A percentile compares a stretch with the other conserved stretches of the same genome.
Evolutionary conservation across 2,797 vertebrate species (phyloP).

Genomic region (Falco rusticolus): DNA sequence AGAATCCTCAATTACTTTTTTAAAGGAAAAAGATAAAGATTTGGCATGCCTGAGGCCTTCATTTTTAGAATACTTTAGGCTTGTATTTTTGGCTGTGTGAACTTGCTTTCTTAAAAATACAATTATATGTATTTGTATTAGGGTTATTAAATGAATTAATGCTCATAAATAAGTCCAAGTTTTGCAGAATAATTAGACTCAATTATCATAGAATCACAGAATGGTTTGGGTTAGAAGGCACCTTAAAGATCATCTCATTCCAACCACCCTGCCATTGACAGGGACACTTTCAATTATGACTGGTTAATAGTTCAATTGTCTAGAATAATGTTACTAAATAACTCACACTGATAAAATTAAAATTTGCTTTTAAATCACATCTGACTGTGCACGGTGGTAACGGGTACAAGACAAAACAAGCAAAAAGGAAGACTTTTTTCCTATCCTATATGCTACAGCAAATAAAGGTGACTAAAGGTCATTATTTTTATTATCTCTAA

Average conservation of each 20-base stretch:
- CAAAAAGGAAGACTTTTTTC: not conserved
- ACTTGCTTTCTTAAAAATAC: not conserved
- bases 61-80: not conserved
- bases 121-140: not conserved
- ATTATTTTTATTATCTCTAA: not conserved
- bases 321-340: not conserved
- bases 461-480: not conserved
- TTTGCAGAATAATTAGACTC: conserved; percentile 20
- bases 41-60: not conserved
- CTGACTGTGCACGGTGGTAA: not conserved
- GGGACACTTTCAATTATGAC: not conserved
- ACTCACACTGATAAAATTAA: not conserved
- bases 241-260: too few relatives aligned
- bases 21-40: not conserved
- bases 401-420: not conserved
- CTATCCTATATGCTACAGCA: not conserved
- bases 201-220: not conserved
- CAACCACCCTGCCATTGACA: too few relatives aligned
- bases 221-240: too few relatives aligned
- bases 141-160: not conserved
- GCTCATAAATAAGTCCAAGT: conserved; percentile 16
- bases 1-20: not conserved
- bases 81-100: not conserved
- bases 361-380: not conserved
- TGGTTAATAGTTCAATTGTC: not conserved